Base-by-base conservation (phyloP, 1,140 invertebrate species). In the Gonioctena quinquepunctata region DNA sequence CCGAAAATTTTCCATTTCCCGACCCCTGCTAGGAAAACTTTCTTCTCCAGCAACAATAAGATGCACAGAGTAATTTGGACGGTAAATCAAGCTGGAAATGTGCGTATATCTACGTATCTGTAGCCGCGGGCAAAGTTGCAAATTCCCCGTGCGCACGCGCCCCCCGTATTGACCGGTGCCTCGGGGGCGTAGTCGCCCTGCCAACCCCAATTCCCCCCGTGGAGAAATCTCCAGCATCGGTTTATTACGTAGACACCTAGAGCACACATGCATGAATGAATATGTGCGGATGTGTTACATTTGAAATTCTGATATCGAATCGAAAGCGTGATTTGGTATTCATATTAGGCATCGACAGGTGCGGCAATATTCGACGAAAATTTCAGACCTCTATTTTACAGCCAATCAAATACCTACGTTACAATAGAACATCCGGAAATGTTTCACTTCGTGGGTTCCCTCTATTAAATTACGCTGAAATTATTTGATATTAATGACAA, bases 181-280 rank as follows among this genome's bases (percentile, higher is more conserved):
- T 69, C 62, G 66, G 69, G 74, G 74, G 72, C 72, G 74, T 72
- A 68, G 74, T 76, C 66, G 74, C 67, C 74, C 64, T 76, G 74
- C 74, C 74, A 76, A 76, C 74, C 69, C 70, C 28, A 65, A 68
- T 64, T 66, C 60, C 66, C 63, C 65, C 68, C 64, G 42, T 68
- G 65, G 64, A 71, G 66, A 66, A 64, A 60, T 66, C 69, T 62
- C 57, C 25, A 16, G n/a, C 56, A 59, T 25, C 56, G 25, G 56
- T 59, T 59, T 59, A 59, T 59, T 59, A 59, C 25, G 21, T 22
- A 59, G 56, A 59, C 21, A 59, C 56, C 21, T 25, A 22, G 21
- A 22, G 21, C 56, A 59, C 23, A 59, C 56, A 59, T 28, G 56
- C 56, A 59, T 59, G 56, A 25, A 59, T 59, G 26, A 59, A 59